These are phyloP conservation scores for Dolichallabes microphthalmus DNA, from an alignment of 2,113 vertebrate genomes.

Conservation along the genomic window DNA sequence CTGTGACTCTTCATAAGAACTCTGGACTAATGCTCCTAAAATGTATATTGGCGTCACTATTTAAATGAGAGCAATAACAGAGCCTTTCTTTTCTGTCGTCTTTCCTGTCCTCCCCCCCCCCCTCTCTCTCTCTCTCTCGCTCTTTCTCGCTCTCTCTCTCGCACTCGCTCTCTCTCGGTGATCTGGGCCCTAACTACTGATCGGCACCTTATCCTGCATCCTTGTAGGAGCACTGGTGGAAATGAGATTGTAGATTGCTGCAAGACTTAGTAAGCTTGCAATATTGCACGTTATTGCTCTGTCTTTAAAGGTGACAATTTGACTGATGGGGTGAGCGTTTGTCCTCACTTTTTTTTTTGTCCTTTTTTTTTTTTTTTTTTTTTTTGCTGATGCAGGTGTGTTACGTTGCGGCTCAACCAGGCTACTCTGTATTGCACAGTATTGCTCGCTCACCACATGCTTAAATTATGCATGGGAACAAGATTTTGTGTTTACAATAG, in stretches of 20 bases:
- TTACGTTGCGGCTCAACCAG: slow-evolving; percentile 44
- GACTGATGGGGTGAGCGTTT: slow-evolving; percentile 39
- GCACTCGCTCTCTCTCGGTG: not conserved
- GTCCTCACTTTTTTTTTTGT: not conserved
- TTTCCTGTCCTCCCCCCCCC: too few relatives aligned
- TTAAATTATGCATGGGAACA: slow-evolving; percentile 36
- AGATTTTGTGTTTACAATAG: slow-evolving; percentile 32
- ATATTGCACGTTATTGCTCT: slow-evolving; percentile 47
- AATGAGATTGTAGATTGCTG: slow-evolving; percentile 50
- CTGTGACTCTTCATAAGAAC: slow-evolving; percentile 65
- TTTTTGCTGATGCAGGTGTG: slow-evolving; percentile 24
- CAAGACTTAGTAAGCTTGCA: slow-evolving; percentile 35
- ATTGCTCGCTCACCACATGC: slow-evolving; percentile 6
- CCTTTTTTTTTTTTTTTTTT: not conserved
- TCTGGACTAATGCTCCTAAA: slow-evolving; percentile 66
- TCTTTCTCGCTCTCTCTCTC: not conserved
- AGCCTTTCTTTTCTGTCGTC: slow-evolving; percentile 27
- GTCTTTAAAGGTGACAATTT: slow-evolving; percentile 49
- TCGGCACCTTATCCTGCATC: slow-evolving; percentile 31
- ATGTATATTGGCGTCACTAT: slow-evolving; percentile 71
- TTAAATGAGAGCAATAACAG: slow-evolving; percentile 64
- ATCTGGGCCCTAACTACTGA: slow-evolving; percentile 38
- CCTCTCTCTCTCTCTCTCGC: not conserved
- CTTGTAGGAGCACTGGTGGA: slow-evolving; percentile 33
- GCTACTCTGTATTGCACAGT: slow-evolving; percentile 34